Base-by-base conservation (phyloP, 1,140 invertebrate genomes). In the Drosophila sp. region DNA sequence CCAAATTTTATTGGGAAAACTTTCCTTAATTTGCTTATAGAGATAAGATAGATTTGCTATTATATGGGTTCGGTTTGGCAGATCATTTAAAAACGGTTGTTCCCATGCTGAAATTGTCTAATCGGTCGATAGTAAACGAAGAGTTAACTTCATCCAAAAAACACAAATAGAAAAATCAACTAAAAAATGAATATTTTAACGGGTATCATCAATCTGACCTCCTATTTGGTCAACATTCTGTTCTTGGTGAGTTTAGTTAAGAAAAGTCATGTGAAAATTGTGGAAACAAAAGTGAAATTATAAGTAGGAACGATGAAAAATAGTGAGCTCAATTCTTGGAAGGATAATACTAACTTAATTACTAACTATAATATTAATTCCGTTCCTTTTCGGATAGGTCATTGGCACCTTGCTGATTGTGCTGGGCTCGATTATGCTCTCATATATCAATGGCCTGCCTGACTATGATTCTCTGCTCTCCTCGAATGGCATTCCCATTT, bases 361-460 rank as follows among this genome's bases (percentile, higher is more conserved):
- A 4, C 30, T 30, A 3, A 30, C 2, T 38, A 3, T 38, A 3
- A 38, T 38, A 4, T 25, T 10, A 27, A 27, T 10, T 1, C 17
- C 17, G 25, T 27, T 7, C 0, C 3, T 27, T 50, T n/a, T 38
- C 10, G 3, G 6, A 27, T 23, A 50, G 44, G 23, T 50, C 44
- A 5, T 50, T 27, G 44, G 44, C 44, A 50, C 44, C n/a, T 27
- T 50, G 44, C 44, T 50, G 6, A 50, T 50, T 2, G 25, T 50
- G 7, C 44, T 50, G 23, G 44, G 44, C 3, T 50, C 44, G 23
- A 50, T 50, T 27, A 50, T 50, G 44, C 44, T 50, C 6, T 50
- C 44, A 50, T 50, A 50, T 50, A 50, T 50, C 44, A 50, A 50
- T 50, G 44, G 23, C 23, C 23, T 50, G 44, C 44, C 44, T 23